phyloP scores from a whole-genome alignment of 2,797 vertebrate species.

The Rhabdophis nuchalis region DNA sequence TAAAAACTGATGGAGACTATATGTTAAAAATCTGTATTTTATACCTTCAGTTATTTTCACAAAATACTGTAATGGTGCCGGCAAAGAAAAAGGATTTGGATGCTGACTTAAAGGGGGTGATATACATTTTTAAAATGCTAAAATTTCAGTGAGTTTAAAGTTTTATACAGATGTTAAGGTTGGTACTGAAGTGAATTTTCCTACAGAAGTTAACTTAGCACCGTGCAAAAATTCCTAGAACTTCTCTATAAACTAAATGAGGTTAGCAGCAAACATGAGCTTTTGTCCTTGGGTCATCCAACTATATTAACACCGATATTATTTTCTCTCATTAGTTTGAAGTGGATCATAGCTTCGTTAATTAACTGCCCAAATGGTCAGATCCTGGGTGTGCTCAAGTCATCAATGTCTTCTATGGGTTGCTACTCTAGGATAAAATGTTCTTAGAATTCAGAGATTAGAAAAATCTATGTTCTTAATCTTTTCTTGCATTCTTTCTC shows the following conservation, averaged over 20 bases:
- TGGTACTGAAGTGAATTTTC: neutral
- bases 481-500: neutral
- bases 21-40: neutral
- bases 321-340: neutral
- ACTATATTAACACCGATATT: neutral
- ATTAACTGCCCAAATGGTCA: neutral
- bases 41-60: neutral
- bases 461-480: neutral
- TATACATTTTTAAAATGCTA: neutral
- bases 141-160: neutral
- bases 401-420: neutral
- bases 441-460: neutral
- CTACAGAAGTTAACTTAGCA: neutral
- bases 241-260: neutral
- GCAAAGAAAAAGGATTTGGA: neutral
- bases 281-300: neutral
- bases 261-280: neutral
- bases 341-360: neutral
- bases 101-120: neutral
- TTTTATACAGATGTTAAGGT: neutral
- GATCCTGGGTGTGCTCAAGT: neutral
- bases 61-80: neutral
- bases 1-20: neutral
- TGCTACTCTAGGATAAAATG: neutral
- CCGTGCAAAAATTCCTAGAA: neutral